Conservation (phyloP, 2,113 vertebrate genomes). For the Pangasianodon gigas region DNA sequence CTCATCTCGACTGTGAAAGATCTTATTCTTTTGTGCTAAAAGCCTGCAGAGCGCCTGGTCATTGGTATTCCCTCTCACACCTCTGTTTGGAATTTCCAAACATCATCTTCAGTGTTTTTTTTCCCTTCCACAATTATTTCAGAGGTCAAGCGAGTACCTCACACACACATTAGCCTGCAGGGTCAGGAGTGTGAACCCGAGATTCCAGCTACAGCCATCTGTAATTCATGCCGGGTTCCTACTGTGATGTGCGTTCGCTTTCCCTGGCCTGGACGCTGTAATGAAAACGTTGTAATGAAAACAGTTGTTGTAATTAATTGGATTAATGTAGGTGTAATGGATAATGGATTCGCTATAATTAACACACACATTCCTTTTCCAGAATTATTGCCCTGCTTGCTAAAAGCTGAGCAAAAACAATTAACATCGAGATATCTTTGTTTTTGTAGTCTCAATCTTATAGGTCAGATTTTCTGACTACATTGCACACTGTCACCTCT, state of each 20-base stretch:
- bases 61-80: slow-evolving; percentile 26
- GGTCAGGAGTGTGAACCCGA: not conserved
- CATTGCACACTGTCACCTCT: not conserved
- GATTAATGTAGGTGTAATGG: not conserved
- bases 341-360: not conserved
- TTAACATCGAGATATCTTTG: not conserved
- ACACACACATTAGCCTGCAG: slow-evolving; percentile 18
- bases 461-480: not conserved
- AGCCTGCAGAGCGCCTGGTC: not conserved
- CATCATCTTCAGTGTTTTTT: not conserved
- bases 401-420: not conserved
- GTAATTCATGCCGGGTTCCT: slow-evolving; percentile 12
- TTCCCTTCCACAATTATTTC: slow-evolving; percentile 13
- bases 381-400: not conserved
- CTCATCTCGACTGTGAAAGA: not conserved
- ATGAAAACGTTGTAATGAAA: not conserved
- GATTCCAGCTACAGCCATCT: not conserved
- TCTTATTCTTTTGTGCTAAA: not conserved
- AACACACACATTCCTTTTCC: not conserved
- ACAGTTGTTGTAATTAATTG: not conserved
- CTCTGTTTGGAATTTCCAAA: slow-evolving; percentile 7
- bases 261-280: not conserved
- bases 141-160: slow-evolving; percentile 24
- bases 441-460: not conserved
- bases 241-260: slow-evolving; percentile 1